A percentile compares a stretch with the other conserved stretches of the same genome.
phyloP scores from a whole-genome alignment of 2,888 invertebrate species.

The Aphodius granarius region DNA sequence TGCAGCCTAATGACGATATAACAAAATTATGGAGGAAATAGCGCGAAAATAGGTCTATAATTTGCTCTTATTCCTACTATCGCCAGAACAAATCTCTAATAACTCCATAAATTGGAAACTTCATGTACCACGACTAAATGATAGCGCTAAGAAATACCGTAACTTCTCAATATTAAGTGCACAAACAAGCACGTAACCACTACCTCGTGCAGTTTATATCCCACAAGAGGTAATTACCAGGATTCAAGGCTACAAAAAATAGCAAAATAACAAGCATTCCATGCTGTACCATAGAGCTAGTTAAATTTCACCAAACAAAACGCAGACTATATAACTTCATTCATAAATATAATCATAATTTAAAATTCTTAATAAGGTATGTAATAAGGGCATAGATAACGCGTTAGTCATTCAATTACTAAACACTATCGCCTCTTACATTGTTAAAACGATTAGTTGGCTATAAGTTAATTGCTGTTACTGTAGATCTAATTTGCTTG shows the following conservation, averaged over 20 bases:
- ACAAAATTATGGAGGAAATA: no score
- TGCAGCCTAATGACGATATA: no score
- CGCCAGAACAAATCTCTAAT: not conserved
- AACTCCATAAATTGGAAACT: not conserved
- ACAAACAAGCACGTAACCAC: not conserved
- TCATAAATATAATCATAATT: not conserved
- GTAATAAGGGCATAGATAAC: not conserved
- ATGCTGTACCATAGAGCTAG: not conserved
- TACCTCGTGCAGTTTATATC: not conserved
- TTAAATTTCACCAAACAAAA: not conserved
- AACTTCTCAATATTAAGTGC: not conserved
- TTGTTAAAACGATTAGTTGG: not conserved
- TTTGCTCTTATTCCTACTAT: not conserved
- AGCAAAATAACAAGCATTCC: not conserved
- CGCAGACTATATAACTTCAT: not conserved
- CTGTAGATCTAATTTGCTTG: not conserved
- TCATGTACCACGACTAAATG: not conserved
- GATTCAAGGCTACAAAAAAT: not conserved
- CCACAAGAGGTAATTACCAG: not conserved
- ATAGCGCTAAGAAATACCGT: not conserved
- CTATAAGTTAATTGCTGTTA: not conserved
- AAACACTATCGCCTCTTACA: not conserved
- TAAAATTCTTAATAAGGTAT: not conserved
- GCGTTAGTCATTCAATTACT: not conserved
- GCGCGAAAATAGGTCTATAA: no score